These are phyloP conservation scores for Trachelipus rathkii DNA, from an alignment of 1,140 invertebrate genomes.

Conservation along the genomic window DNA sequence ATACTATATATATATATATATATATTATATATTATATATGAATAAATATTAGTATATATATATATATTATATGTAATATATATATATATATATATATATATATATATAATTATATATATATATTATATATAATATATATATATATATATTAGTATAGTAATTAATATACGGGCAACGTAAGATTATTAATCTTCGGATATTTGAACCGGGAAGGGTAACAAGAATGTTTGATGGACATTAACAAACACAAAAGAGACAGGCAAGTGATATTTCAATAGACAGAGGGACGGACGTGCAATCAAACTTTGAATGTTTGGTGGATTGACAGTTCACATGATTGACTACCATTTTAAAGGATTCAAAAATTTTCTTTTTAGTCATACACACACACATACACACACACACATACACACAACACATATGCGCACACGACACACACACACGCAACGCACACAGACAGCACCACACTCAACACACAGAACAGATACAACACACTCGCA, in stretches of 20 bases:
- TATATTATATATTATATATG: conserved; percentile 12
- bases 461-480: no score
- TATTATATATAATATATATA: conserved; percentile 15
- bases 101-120: conserved; percentile 2
- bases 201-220: not conserved
- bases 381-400: not conserved
- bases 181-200: not conserved
- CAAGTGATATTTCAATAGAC: not conserved
- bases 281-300: not conserved
- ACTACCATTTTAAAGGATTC: not conserved
- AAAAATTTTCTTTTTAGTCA: not conserved
- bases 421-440: no score
- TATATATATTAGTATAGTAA: not conserved
- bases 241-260: not conserved
- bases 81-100: conserved; percentile 1
- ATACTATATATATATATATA: conserved; percentile 15
- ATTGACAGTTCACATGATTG: not conserved
- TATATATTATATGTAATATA: conserved; percentile 8
- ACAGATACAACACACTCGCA: no score
- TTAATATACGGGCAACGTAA: not conserved
- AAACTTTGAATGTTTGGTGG: not conserved
- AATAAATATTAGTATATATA: not conserved
- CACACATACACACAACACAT: not conserved
- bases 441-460: no score
- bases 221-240: not conserved